Conservation (phyloP, 2,113 vertebrate species). For the Takifugu flavidus region DNA sequence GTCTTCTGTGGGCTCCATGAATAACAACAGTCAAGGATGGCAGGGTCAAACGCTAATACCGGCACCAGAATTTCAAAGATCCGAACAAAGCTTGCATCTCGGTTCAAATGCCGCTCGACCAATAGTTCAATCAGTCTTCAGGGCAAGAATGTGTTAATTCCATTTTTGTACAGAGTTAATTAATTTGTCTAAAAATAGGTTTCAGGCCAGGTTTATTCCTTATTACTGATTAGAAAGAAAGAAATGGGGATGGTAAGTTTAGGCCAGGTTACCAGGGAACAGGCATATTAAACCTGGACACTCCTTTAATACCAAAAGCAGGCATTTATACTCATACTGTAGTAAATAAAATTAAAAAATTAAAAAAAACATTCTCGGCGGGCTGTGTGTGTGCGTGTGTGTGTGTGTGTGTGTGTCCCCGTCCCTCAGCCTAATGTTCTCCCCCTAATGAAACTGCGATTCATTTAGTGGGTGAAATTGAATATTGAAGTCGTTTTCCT, state of each 20-base stretch:
- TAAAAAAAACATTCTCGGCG: too few species aligned
- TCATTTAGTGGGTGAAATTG: constrained; percentile 38
- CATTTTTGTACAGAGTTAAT: too few species aligned
- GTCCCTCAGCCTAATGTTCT: constrained; percentile 16
- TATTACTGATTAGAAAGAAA: too few species aligned
- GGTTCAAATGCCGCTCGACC: not conserved
- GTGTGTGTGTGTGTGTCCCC: constrained; percentile 8
- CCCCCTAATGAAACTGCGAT: constrained; percentile 39
- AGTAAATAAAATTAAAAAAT: too few species aligned
- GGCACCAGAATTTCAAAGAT: constrained; percentile 4
- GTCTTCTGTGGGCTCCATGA: constrained; percentile 50
- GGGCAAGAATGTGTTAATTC: not conserved
- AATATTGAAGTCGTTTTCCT: constrained; percentile 41
- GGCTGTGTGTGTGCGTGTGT: not conserved
- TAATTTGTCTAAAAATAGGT: too few species aligned
- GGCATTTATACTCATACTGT: too few species aligned
- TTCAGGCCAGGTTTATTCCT: too few species aligned
- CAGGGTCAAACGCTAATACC: constrained; percentile 9
- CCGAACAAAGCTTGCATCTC: not conserved
- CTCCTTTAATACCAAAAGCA: too few species aligned
- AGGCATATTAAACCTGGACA: too few species aligned
- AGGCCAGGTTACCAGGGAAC: too few species aligned
- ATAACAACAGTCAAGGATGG: constrained; percentile 19
- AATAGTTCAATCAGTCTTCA: not conserved
- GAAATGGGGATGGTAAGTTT: not conserved